A percentile compares a stretch with the other conserved stretches of the same genome.
Conservation (phyloP, 2,888 invertebrate species). For the Campopleginae sp. region DNA sequence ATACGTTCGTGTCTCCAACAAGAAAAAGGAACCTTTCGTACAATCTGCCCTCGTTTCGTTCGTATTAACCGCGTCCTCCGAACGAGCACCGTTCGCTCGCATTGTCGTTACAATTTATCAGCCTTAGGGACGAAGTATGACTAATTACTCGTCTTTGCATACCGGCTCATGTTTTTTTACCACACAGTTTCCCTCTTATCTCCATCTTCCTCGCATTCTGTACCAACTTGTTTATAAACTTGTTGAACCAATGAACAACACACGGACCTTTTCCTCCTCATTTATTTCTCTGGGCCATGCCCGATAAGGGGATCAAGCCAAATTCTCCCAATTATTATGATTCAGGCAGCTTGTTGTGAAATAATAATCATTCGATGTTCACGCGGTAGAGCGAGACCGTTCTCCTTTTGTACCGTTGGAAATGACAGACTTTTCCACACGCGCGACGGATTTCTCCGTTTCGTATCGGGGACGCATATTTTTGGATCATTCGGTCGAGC, state of each 20-base stretch:
- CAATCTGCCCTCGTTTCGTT: slow-evolving; percentile 65
- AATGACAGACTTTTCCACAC: not conserved
- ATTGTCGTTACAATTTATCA: slow-evolving; percentile 79
- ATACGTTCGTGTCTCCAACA: slow-evolving; percentile 54
- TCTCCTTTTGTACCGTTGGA: not conserved
- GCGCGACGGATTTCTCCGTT: too few relatives aligned
- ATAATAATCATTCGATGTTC: not conserved
- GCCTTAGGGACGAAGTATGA: slow-evolving; percentile 79
- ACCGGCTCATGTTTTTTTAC: slow-evolving; percentile 75
- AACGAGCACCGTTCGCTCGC: slow-evolving; percentile 62
- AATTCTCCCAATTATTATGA: not conserved
- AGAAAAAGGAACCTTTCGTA: slow-evolving; percentile 21
- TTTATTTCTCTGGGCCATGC: not conserved
- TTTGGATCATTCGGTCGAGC: not conserved
- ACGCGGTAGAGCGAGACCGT: not conserved
- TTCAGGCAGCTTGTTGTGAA: not conserved
- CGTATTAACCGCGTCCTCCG: slow-evolving; percentile 76
- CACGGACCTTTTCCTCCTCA: not conserved
- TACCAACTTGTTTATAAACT: slow-evolving; percentile 23
- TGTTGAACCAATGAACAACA: slow-evolving; percentile 41
- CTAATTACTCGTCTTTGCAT: slow-evolving; percentile 78
- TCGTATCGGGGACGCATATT: not conserved
- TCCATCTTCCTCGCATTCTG: slow-evolving; percentile 38
- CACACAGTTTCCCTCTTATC: slow-evolving; percentile 59
- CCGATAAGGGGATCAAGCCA: not conserved